phyloP scores from a whole-genome alignment of 2,113 vertebrate genomes.

The Cyanoliseus patagonus region DNA sequence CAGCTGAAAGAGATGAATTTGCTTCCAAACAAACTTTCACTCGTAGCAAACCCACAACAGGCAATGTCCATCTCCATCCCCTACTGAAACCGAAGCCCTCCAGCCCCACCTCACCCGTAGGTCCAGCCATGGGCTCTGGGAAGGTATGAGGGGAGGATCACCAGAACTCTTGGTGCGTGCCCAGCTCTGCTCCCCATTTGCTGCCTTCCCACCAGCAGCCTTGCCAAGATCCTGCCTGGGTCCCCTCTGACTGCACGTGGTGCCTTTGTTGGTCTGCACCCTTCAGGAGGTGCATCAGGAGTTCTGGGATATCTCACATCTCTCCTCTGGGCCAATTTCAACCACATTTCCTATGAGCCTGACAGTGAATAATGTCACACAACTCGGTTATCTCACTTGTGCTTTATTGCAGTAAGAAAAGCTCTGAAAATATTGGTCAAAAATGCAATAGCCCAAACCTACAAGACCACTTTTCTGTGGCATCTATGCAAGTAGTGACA shows the following conservation, averaged over 20 bases:
- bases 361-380: background rate
- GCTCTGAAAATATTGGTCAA: background rate
- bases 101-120: background rate
- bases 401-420: background rate
- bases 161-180: rapidly evolving
- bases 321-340: background rate
- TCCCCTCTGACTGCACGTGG: rapidly evolving
- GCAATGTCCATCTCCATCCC: background rate
- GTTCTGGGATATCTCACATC: rapidly evolving
- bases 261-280: background rate
- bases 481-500: background rate
- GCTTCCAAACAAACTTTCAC: background rate
- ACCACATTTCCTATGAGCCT: background rate
- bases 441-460: background rate
- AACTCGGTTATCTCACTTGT: background rate
- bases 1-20: background rate
- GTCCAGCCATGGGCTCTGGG: background rate
- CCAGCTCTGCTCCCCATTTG: rapidly evolving
- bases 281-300: background rate
- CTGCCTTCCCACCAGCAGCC: background rate
- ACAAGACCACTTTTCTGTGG: background rate
- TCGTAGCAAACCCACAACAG: too few relatives aligned
- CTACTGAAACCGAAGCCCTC: background rate
- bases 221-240: rapidly evolving
- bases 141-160: background rate